A percentile compares a stretch with the other conserved stretches of the same genome.
phyloP scores from a whole-genome alignment of 2,113 vertebrate genomes.

The Periophthalmodon schlosseri region DNA sequence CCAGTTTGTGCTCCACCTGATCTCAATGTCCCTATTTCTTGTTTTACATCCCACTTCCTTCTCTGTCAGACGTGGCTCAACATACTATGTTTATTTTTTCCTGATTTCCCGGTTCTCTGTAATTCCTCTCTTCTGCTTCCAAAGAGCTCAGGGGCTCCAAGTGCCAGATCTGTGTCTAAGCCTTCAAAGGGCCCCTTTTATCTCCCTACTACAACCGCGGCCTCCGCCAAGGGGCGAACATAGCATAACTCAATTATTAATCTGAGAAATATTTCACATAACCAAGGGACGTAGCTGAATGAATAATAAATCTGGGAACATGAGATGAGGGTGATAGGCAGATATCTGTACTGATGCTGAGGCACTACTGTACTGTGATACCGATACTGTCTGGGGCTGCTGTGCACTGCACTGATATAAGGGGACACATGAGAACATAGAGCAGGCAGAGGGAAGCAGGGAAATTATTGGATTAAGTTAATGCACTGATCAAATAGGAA shows the following conservation, averaged over 20 bases:
- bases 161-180: constrained; percentile 69
- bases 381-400: not conserved
- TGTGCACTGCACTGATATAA: not conserved
- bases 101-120: constrained; percentile 62
- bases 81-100: constrained; percentile 67
- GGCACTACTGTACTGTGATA: constrained; percentile 48
- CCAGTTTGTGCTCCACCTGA: constrained; percentile 50
- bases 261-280: constrained; percentile 60
- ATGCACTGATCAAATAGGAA: constrained; percentile 24
- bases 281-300: constrained; percentile 32
- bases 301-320: constrained; percentile 65
- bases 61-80: constrained; percentile 51
- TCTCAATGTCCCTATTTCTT: constrained; percentile 48
- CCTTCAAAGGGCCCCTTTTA: constrained; percentile 73
- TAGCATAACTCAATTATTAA: constrained; percentile 73
- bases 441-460: constrained; percentile 13
- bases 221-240: constrained; percentile 56
- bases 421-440: constrained; percentile 17
- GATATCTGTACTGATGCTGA: constrained; percentile 60
- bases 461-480: constrained; percentile 17
- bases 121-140: constrained; percentile 76
- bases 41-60: constrained; percentile 56
- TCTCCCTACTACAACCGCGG: constrained; percentile 52
- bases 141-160: constrained; percentile 72
- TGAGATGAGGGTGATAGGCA: constrained; percentile 47